These are phyloP conservation scores for Triplophysa dalaica DNA, from an alignment of 2,113 vertebrate species.

Conservation along the genomic window DNA sequence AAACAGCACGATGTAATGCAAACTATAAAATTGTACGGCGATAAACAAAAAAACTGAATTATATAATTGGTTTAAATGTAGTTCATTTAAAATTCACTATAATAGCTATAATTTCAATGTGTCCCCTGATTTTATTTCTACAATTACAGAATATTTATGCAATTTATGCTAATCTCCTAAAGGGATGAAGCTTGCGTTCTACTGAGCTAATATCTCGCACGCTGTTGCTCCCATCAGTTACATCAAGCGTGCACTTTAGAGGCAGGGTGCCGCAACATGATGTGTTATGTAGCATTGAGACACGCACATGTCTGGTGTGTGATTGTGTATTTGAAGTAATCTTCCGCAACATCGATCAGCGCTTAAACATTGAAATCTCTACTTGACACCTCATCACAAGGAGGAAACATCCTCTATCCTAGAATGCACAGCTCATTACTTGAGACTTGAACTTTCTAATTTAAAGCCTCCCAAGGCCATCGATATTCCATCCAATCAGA, in stretches of 20 bases:
- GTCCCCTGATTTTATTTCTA: background rate
- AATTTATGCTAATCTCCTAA: slow-evolving; percentile 20
- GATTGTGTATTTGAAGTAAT: slow-evolving; percentile 15
- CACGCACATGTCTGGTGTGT: slow-evolving; percentile 12
- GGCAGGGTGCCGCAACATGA: background rate
- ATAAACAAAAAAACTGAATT: too few species aligned
- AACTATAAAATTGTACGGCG: too few species aligned
- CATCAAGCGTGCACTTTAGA: slow-evolving; percentile 10
- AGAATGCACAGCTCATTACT: slow-evolving; percentile 6
- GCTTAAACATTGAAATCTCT: background rate
- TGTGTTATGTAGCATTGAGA: background rate
- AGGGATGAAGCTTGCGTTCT: background rate
- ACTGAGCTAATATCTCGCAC: slow-evolving; percentile 9
- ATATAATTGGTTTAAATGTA: too few species aligned
- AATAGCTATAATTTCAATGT: background rate
- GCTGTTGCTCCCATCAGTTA: slow-evolving; percentile 10
- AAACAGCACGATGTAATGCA: too few species aligned
- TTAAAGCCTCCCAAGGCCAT: background rate
- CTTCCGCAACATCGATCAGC: slow-evolving; percentile 15
- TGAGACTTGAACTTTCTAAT: background rate
- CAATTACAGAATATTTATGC: background rate
- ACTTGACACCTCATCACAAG: slow-evolving; percentile 22
- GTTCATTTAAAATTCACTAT: too few species aligned
- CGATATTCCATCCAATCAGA: background rate
- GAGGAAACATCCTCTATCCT: slow-evolving; percentile 13